Evolutionary conservation across 2,797 vertebrate genomes (phyloP).

Genomic region (Pangasius krempfi): DNA sequence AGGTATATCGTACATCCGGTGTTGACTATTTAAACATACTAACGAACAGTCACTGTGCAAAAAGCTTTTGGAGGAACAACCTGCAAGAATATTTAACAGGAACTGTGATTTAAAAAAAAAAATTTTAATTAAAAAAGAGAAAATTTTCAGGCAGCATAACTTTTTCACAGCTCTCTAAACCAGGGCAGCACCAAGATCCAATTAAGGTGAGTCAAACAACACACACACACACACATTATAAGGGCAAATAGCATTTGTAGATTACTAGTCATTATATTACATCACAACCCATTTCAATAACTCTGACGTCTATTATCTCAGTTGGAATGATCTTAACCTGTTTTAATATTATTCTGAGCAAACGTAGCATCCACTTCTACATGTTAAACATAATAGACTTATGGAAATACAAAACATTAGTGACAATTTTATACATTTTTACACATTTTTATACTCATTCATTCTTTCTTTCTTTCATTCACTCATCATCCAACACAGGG

Average conservation of each 20-base stretch:
- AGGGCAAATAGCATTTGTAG: too few species aligned
- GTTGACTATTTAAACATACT: background rate
- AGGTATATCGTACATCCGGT: background rate
- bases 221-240: background rate
- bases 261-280: too few species aligned
- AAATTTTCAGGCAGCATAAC: background rate
- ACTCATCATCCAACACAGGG: background rate
- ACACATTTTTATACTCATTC: too few species aligned
- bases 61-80: background rate
- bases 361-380: background rate
- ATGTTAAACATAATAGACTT: background rate
- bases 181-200: background rate
- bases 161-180: background rate
- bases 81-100: background rate
- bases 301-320: background rate
- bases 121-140: background rate
- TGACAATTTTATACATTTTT: too few species aligned
- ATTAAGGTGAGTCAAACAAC: constrained; percentile 16
- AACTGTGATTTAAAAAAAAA: background rate
- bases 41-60: background rate
- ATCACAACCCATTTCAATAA: too few species aligned
- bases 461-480: background rate
- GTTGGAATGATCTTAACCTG: background rate
- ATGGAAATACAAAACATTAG: background rate
- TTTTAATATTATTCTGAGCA: background rate